A percentile compares a stretch with the other conserved stretches of the same genome.
These are phyloP conservation scores for Bombus breviceps DNA, from an alignment of 1,140 invertebrate species.

Conservation along the genomic window DNA sequence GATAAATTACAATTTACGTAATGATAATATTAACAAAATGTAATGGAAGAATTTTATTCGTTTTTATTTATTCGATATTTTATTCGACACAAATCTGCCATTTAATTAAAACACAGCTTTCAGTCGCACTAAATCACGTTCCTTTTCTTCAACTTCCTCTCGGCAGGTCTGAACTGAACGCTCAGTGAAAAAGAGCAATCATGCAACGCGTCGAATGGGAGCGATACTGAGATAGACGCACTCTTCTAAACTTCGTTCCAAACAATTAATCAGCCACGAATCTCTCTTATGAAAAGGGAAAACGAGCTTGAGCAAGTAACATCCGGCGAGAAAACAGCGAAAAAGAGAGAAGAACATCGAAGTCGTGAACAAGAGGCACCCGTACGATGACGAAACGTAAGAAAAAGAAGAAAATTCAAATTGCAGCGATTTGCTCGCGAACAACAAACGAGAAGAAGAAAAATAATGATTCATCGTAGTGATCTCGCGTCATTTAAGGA, in stretches of 20 bases:
- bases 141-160: constrained; percentile 23
- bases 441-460: not conserved
- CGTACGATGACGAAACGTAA: not conserved
- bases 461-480: constrained; percentile 32
- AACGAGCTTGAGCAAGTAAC: not conserved
- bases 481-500: constrained; percentile 29
- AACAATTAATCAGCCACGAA: constrained; percentile 65
- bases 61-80: not conserved
- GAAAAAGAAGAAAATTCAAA: not conserved
- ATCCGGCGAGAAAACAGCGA: not conserved
- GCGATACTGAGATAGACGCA: constrained; percentile 74
- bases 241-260: constrained; percentile 58
- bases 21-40: too few species aligned
- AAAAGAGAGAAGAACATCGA: not conserved
- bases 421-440: constrained; percentile 36
- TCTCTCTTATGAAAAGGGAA: not conserved
- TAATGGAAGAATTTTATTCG: too few species aligned
- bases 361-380: not conserved
- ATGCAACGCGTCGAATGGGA: constrained; percentile 71
- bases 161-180: constrained; percentile 78
- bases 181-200: constrained; percentile 77
- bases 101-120: not conserved
- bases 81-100: too few species aligned
- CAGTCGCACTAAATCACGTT: not conserved
- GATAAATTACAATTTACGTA: too few species aligned